Percentiles rank a stretch among this genome's conserved stretches.
Evolutionary conservation across 2,113 vertebrate species (phyloP).

Genomic region (Burhinus oedicnemus): DNA sequence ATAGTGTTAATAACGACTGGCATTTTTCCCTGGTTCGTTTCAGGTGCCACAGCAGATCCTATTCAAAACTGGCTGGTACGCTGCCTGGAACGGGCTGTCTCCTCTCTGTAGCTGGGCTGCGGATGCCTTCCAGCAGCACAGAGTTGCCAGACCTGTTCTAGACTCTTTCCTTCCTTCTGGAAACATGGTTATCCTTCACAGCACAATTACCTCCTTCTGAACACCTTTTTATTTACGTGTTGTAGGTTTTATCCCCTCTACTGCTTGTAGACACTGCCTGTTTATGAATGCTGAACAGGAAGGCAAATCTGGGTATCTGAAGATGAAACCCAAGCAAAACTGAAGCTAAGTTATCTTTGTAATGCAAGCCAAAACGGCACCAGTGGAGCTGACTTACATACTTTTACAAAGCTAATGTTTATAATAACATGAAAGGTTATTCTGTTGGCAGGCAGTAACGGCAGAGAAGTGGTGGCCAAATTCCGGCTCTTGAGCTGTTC

Average conservation of each 20-base stretch:
- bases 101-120: neutral
- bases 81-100: neutral
- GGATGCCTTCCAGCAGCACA: neutral
- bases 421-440: neutral
- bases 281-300: neutral
- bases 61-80: neutral
- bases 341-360: neutral
- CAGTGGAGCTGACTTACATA: neutral
- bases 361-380: neutral
- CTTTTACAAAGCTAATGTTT: neutral
- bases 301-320: neutral
- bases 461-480: neutral
- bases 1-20: slow-evolving; percentile 12
- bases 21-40: slow-evolving; percentile 8
- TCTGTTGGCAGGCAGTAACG: neutral
- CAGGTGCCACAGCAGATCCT: neutral
- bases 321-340: neutral
- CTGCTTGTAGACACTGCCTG: neutral
- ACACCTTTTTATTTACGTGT: neutral
- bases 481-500: neutral
- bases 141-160: neutral
- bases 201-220: neutral
- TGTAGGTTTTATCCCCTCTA: neutral
- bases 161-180: neutral
- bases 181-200: neutral